A percentile compares a stretch with the other conserved stretches of the same genome.
Evolutionary conservation across 2,113 vertebrate genomes (phyloP).

Genomic region (Salminus brasiliensis): DNA sequence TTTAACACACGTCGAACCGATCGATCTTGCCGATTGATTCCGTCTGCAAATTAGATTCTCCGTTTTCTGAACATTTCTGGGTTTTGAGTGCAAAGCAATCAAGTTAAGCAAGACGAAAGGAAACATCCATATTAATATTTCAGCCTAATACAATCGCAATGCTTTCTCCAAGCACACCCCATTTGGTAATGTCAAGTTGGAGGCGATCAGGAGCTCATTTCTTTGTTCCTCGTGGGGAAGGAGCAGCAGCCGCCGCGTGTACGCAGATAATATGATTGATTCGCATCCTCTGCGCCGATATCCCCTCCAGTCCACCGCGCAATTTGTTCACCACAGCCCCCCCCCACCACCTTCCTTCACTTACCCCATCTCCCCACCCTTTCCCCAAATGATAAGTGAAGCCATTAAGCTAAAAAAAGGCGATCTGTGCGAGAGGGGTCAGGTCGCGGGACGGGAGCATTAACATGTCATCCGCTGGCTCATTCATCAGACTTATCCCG

Average conservation of each 20-base stretch:
- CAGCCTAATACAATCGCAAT: conserved; percentile 54
- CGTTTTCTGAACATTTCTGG: conserved; percentile 36
- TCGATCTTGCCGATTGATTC: conserved; percentile 48
- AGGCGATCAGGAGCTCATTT: conserved; percentile 58
- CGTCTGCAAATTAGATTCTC: conserved; percentile 49
- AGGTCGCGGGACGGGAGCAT: conserved; percentile 43
- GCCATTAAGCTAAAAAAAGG: conserved; percentile 60
- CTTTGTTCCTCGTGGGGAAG: conserved; percentile 52
- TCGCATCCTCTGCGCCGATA: conserved; percentile 51
- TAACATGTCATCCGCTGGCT: conserved; percentile 42
- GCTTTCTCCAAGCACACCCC: conserved; percentile 52
- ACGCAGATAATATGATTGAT: conserved; percentile 61
- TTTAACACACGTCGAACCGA: conserved; percentile 44
- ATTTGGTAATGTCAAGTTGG: conserved; percentile 55
- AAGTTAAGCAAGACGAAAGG: conserved; percentile 47
- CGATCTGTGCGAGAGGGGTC: conserved; percentile 43
- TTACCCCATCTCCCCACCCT: not conserved
- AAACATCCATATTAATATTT: conserved; percentile 59
- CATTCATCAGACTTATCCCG: conserved; percentile 53
- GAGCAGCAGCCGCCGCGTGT: conserved; percentile 45
- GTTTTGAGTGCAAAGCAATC: conserved; percentile 46
- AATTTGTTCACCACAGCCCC: conserved; percentile 39
- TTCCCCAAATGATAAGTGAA: conserved; percentile 58
- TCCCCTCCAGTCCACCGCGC: conserved; percentile 43
- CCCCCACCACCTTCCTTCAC: too few species aligned